These are phyloP conservation scores for Campylorhamphus procurvoides DNA, from an alignment of 2,113 vertebrate genomes.

Conservation along the genomic window DNA sequence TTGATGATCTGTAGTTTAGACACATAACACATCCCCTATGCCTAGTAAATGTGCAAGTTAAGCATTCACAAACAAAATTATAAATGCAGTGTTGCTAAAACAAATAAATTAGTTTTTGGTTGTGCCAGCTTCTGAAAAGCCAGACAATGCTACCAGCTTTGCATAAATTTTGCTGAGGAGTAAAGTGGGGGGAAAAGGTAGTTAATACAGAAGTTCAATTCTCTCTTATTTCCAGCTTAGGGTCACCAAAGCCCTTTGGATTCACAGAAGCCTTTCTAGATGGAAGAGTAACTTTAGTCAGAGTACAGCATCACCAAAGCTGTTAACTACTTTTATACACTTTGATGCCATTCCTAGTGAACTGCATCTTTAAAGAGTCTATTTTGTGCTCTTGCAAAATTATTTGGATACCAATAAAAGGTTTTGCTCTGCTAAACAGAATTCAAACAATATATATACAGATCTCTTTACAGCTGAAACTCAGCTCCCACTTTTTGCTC, in stretches of 20 bases:
- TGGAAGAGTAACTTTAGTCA: not conserved
- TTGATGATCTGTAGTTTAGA: not conserved
- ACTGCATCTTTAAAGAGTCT: not conserved
- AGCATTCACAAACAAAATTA: not conserved
- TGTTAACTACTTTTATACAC: not conserved
- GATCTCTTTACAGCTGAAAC: constrained; percentile 51
- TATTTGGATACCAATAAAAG: not conserved
- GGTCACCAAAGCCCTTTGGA: not conserved
- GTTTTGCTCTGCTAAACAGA: not conserved
- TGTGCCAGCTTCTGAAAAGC: not conserved
- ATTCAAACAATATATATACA: not conserved
- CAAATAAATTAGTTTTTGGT: not conserved
- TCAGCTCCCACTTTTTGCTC: constrained; percentile 58
- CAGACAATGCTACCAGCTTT: not conserved
- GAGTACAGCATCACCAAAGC: not conserved
- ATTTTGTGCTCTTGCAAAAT: not conserved
- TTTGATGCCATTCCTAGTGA: not conserved
- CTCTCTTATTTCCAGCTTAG: not conserved
- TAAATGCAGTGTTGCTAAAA: not conserved
- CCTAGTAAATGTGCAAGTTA: not conserved
- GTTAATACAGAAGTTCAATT: not conserved
- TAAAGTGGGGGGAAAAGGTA: not conserved
- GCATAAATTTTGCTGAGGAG: not conserved
- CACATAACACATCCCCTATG: fast-evolving
- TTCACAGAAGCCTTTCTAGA: not conserved